Evolutionary conservation across 2,797 vertebrate genomes (phyloP), one percentile per base, ranked within the genome.

Genomic region (Danio albolineatus): DNA sequence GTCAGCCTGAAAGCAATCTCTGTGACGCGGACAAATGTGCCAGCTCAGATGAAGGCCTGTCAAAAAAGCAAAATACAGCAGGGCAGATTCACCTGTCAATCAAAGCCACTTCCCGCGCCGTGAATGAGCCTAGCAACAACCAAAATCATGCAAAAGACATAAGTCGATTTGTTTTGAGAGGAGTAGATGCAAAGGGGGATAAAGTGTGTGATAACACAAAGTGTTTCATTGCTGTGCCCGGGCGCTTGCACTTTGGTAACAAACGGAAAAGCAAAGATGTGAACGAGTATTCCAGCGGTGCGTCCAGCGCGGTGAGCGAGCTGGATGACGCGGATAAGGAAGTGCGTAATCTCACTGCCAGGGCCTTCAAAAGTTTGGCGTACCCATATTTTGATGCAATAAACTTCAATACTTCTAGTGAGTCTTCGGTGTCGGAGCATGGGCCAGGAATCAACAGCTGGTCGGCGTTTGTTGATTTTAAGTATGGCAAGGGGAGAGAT

Each of bases 61-160:
- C 92, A 85, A 91, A 92, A 87, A 81, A 83, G 78, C 86, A 79
- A 84, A 88, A 87, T 84, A 88, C 92, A 19, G 90, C 84, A 12
- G 92, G 95, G 86, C 97, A 96, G 95, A 95, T 98, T 92, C 96
- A 95, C 93, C 94, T 97, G 96, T 98, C 97, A 95, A 97, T 98
- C 96, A 97, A 93, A 86, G 90, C 95, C 70, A 93, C 95, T 85
- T 95, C 96, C 90, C 91, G 94, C 89, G 93, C 96, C 95, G 97
- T 98, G 96, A 97, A 97, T 93, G 96, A 96, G 93, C 94, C 92
- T 85, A 90, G 94, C 94, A 91, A 88, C 94, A 88, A 88, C 90
- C 94, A 88, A 80, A 93, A 92, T 83, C 93, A 93, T 89, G 93
- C 93, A 94, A 93, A 92, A 88, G 95, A 95, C 92, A 91, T 91